phyloP scores from a whole-genome alignment of 2,113 vertebrate species.

The Piprites chloris region DNA sequence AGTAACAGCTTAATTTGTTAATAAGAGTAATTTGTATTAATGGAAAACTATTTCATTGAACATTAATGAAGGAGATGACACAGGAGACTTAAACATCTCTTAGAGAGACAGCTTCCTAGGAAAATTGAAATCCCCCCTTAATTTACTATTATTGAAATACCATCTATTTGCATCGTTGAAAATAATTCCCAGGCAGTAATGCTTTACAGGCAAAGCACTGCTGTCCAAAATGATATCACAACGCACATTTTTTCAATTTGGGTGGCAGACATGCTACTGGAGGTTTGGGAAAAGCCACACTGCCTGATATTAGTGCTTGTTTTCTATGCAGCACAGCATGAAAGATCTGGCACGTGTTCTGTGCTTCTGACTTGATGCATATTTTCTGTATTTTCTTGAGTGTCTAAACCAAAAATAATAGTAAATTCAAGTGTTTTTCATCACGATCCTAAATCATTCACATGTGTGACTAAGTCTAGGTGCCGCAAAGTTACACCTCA shows the following conservation, averaged over 20 bases:
- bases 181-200: conserved; percentile 43
- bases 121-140: neutral
- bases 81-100: neutral
- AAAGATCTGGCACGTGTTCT: neutral
- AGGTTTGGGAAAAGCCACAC: neutral
- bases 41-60: conserved; percentile 22
- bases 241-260: conserved; percentile 15
- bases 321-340: neutral
- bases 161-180: conserved; percentile 4
- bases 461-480: neutral
- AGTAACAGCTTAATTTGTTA: conserved; percentile 3
- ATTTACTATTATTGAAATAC: conserved; percentile 14
- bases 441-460: neutral
- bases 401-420: neutral
- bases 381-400: conserved; percentile 17
- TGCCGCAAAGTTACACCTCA: neutral
- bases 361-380: neutral
- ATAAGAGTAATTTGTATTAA: conserved; percentile 20
- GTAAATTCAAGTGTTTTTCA: conserved; percentile 2
- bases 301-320: neutral
- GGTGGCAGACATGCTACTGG: neutral
- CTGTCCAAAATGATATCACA: neutral
- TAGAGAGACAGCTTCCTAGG: neutral
- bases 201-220: conserved; percentile 6
- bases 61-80: conserved; percentile 22